Base-by-base conservation (phyloP, 1,140 invertebrate species). In the Euura lappo region DNA sequence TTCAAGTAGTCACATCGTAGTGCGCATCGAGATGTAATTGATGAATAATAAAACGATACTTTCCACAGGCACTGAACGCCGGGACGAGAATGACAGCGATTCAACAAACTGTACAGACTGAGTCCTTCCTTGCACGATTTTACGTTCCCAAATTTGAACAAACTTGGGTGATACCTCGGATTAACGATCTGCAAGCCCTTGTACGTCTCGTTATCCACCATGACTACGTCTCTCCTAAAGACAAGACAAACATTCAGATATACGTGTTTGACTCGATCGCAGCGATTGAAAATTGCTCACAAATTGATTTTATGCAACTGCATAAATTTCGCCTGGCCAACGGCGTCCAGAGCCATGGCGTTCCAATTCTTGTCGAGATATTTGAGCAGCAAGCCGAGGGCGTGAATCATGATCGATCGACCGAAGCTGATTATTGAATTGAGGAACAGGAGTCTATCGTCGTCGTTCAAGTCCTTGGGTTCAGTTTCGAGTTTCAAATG, bases 121-220 rank as follows among this genome's bases (percentile, higher is more conserved):
- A 93, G 86, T 0, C 93, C 93, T 83, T 95, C 93, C 80, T 91
- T 92, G 70, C 82, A 88, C 72, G 84, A 88, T 43, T 88, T 89
- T 28, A 81, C 81, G n/a, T 86, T 83, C 7, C 91, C 91, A 65
- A 90, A 89, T 83, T 95, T 95, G 78, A 93, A 94, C 28, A 90
- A 89, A 74, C 94, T 93, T 6, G 95, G 94, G 84, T 96, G 94
- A n/a, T 90, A 86, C 65, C 91, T 89, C 43, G 90, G 87, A 65
- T 91, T 90, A 79, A 96, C 94, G 66, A 97, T 93, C 86, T 95
- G 92, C 7, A 97, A 83, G 10, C 92, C 91, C 72, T 90, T 90
- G 80, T 92, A 94, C 2, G 92, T 92, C 76, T 92, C 91, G 65
- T 92, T 89, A 84, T 95, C 93, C 7, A 96, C 88, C 76, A 91